Evolutionary conservation across 2,888 invertebrate species (phyloP).

Genomic region (Drosophila testacea): DNA sequence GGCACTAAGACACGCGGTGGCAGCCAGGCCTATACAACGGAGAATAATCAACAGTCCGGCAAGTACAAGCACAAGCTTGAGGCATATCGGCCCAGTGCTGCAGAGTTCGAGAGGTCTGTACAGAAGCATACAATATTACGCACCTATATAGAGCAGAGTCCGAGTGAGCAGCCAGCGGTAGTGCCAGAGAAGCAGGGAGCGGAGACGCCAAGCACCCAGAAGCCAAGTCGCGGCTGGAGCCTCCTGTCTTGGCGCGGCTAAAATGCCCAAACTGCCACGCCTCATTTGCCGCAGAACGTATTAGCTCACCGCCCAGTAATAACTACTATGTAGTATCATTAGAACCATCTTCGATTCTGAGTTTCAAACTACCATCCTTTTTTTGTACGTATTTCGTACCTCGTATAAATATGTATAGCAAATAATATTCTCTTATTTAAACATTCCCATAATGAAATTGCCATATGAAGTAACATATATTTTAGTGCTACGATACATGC

Average conservation of each 20-base stretch:
- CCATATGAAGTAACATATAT: constrained; percentile 57
- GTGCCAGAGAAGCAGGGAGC: constrained; percentile 75
- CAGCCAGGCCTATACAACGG: constrained; percentile 74
- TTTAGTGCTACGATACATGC: constrained; percentile 33
- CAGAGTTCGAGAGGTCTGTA: constrained; percentile 80
- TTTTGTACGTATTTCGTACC: constrained; percentile 2
- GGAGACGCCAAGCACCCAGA: constrained; percentile 44
- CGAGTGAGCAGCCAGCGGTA: constrained; percentile 35
- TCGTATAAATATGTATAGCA: constrained; percentile 44
- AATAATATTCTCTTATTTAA: constrained; percentile 62
- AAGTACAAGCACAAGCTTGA: constrained; percentile 76
- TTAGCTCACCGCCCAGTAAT: constrained; percentile 76
- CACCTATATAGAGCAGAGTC: constrained; percentile 72
- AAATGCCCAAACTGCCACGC: constrained; percentile 25
- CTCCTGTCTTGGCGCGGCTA: constrained; percentile 82
- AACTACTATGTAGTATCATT: constrained; percentile 83
- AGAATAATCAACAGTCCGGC: constrained; percentile 64
- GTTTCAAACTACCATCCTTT: constrained; percentile 18
- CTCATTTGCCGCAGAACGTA: constrained; percentile 72
- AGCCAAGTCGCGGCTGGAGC: constrained; percentile 80
- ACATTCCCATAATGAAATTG: constrained; percentile 52
- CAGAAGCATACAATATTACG: constrained; percentile 81
- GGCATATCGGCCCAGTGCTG: constrained; percentile 76
- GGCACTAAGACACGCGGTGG: constrained; percentile 68
- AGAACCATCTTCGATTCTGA: constrained; percentile 62